These are phyloP conservation scores for Eutolmus rufibarbis DNA, from an alignment of 2,888 invertebrate species.

Conservation along the genomic window DNA sequence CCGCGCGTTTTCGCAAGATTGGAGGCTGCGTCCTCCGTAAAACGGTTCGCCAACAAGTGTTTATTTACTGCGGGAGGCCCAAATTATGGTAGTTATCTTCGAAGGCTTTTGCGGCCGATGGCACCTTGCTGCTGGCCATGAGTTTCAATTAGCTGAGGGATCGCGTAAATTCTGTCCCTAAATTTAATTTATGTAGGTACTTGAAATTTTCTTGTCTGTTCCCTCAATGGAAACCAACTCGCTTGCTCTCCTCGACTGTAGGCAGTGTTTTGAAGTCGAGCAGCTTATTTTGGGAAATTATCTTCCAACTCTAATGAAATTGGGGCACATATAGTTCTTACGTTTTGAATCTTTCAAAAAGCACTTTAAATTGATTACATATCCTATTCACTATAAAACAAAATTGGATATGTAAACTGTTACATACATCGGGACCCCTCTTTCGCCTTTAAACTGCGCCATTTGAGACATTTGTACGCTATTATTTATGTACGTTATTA, in stretches of 20 bases:
- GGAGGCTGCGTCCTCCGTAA: neutral
- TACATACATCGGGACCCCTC: too few species aligned
- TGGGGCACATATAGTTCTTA: too few species aligned
- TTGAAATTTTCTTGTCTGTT: neutral
- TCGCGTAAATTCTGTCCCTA: neutral
- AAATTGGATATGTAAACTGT: too few species aligned
- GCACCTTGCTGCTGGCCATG: neutral
- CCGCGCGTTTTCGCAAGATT: neutral
- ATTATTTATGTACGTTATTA: too few species aligned
- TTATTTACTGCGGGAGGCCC: neutral
- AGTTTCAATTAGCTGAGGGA: neutral
- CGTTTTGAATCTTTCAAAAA: too few species aligned
- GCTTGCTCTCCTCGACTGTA: neutral
- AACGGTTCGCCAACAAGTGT: neutral
- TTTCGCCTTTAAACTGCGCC: too few species aligned
- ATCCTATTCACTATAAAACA: too few species aligned
- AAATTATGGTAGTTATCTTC: neutral
- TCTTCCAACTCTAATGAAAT: neutral
- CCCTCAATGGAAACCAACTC: neutral
- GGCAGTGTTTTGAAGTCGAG: neutral
- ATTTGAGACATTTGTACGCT: too few species aligned
- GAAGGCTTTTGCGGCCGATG: neutral
- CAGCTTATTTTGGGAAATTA: neutral
- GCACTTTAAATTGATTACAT: too few species aligned
- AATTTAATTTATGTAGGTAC: neutral